Percentiles rank a stretch among this genome's conserved stretches.
These are phyloP conservation scores for Athene noctua DNA, from an alignment of 2,113 vertebrate species.

Conservation along the genomic window DNA sequence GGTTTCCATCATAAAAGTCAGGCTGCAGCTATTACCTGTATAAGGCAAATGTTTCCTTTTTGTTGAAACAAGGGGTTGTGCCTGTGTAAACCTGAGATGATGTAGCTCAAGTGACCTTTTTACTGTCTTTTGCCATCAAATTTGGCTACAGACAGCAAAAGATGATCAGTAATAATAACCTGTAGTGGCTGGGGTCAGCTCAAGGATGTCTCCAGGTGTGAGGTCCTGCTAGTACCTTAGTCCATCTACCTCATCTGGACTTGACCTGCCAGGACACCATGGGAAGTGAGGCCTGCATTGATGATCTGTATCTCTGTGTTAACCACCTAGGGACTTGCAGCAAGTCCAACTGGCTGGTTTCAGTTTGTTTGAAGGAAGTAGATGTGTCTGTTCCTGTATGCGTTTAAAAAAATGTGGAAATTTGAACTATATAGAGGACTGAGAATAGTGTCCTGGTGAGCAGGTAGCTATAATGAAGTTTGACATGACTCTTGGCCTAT, in stretches of 20 bases:
- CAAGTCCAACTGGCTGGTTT: neutral
- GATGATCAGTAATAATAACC: neutral
- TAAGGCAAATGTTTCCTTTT: neutral
- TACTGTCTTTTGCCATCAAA: neutral
- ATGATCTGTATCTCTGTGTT: neutral
- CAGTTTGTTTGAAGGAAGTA: neutral
- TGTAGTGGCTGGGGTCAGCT: neutral
- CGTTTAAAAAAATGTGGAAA: neutral
- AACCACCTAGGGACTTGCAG: neutral
- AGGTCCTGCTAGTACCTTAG: neutral
- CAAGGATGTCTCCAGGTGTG: neutral
- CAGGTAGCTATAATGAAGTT: neutral
- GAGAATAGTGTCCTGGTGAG: neutral
- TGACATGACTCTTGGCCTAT: neutral
- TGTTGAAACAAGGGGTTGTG: neutral
- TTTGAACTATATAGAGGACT: neutral
- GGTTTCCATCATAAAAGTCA: neutral
- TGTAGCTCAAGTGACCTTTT: neutral
- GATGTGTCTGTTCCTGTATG: neutral
- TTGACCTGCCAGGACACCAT: neutral
- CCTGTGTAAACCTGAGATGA: neutral
- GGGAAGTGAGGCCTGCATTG: neutral
- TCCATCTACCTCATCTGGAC: neutral
- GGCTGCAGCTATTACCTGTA: neutral
- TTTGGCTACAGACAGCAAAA: neutral